These are phyloP conservation scores for Jordanella pulchra DNA, from an alignment of 2,797 vertebrate genomes.

Conservation along the genomic window DNA sequence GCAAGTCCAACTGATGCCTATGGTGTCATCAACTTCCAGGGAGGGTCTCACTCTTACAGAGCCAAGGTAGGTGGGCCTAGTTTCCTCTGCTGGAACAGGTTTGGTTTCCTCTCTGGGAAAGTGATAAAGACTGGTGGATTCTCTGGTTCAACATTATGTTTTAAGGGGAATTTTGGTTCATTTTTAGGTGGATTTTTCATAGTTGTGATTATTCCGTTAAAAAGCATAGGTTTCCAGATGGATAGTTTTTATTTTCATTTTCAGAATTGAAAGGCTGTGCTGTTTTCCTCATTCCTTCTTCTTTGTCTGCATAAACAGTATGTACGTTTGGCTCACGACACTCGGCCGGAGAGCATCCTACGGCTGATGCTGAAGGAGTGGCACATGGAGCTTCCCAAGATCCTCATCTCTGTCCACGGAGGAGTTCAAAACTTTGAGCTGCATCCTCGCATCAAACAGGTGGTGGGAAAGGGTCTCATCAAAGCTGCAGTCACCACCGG, in stretches of 20 bases:
- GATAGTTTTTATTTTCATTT: neutral
- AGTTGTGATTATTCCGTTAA: neutral
- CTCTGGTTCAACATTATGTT: neutral
- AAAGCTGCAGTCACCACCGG: constrained; percentile 98
- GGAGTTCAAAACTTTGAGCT: constrained; percentile 99
- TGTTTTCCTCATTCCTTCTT: neutral
- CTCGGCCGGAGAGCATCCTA: constrained; percentile 91
- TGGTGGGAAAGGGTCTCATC: constrained; percentile 97
- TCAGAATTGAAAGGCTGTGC: neutral
- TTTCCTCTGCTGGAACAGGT: neutral
- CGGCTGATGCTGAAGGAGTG: constrained; percentile 97
- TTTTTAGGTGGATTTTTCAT: neutral
- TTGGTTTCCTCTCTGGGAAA: neutral
- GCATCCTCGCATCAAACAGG: constrained; percentile 95
- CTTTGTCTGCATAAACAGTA: constrained; percentile 79
- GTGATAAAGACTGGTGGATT: neutral
- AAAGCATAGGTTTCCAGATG: neutral
- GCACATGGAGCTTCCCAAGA: constrained; percentile 99
- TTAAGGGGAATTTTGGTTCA: neutral
- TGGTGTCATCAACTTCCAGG: constrained; percentile 98
- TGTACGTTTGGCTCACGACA: constrained; percentile 91
- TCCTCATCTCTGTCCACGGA: constrained; percentile 97
- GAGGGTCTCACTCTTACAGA: constrained; percentile 97
- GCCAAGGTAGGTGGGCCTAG: constrained; percentile 86
- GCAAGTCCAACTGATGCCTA: constrained; percentile 94